A percentile compares a stretch with the other conserved stretches of the same genome.
These are phyloP conservation scores for Colletes gigas DNA, from an alignment of 1,140 invertebrate species.

Conservation along the genomic window DNA sequence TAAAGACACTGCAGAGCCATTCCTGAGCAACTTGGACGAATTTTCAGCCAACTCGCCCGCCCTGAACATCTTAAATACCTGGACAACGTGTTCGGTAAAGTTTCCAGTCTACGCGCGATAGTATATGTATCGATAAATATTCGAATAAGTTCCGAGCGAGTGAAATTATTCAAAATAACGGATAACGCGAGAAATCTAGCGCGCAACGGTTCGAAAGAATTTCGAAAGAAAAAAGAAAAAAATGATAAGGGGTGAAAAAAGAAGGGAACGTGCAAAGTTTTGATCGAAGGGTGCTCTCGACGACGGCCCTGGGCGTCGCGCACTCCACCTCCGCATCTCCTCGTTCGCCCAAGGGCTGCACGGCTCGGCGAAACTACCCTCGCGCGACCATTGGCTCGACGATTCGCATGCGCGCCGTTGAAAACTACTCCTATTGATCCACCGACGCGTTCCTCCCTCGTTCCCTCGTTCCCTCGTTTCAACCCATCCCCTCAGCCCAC, in stretches of 20 bases:
- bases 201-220: too few species aligned
- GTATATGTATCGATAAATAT: too few species aligned
- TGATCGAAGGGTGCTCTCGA: constrained; percentile 41
- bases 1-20: neutral
- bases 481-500: neutral
- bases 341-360: constrained; percentile 63
- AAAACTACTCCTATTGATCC: constrained; percentile 64
- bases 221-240: too few species aligned
- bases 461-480: constrained; percentile 9
- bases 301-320: constrained; percentile 72
- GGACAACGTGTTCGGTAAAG: neutral
- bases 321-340: constrained; percentile 26
- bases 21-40: neutral
- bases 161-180: too few species aligned
- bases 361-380: constrained; percentile 62
- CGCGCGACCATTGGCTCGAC: constrained; percentile 57
- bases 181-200: too few species aligned
- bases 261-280: constrained; percentile 34
- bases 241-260: neutral
- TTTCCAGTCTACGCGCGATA: neutral
- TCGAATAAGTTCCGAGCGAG: too few species aligned
- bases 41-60: neutral
- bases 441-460: neutral
- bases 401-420: constrained; percentile 57
- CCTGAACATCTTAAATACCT: neutral